Base-by-base conservation (phyloP, 2,113 vertebrate genomes). In the Vidua chalybeata region DNA sequence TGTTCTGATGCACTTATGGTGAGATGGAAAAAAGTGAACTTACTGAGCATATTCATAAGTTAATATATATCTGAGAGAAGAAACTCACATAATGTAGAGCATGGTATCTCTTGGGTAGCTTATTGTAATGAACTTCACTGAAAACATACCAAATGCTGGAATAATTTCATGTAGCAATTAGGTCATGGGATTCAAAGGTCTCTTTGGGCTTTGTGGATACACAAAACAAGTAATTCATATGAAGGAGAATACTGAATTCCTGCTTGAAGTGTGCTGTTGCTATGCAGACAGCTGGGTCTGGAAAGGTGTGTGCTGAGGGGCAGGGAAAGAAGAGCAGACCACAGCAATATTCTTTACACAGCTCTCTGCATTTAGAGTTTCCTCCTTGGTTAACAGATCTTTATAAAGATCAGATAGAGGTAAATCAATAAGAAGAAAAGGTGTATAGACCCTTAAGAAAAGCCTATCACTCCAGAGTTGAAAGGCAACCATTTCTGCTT, bases 81-180 rank as follows among this genome's bases (percentile, higher is more conserved):
- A 89, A 96, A 68, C 21, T 83, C 0, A 0, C 20, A 3, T 75
- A 66, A 90, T 92, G 78, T 59, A 81, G 80, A 87, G 46, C 0
- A 7, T 7, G 58, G 5, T 64, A 51, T 93, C 92, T 95, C 94
- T 74, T 85, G 90, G 79, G 85, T 72, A 28, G 31, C 58, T 85
- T 74, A 77, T 67, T 94, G 82, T 93, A 93, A 91, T 95, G 87
- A 91, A 75, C 49, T 93, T 84, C 61, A 54, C n/a, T 86, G 72
- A 66, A 88, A 89, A 89, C 6, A 13, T 86, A 84, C n/a, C 73
- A 72, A 93, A 91, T 3, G 23, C 61, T 83, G 84, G 75, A 91
- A 80, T 93, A 89, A 87, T 89, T 89, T 84, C 22, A 18, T 78
- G 41, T 90, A 89, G 79, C 71, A 93, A 95, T 86, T 93, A 94